Evolutionary conservation across 2,113 vertebrate species (phyloP), one percentile per base, ranked within the genome.

Genomic region (Thinocorus orbignyianus): DNA sequence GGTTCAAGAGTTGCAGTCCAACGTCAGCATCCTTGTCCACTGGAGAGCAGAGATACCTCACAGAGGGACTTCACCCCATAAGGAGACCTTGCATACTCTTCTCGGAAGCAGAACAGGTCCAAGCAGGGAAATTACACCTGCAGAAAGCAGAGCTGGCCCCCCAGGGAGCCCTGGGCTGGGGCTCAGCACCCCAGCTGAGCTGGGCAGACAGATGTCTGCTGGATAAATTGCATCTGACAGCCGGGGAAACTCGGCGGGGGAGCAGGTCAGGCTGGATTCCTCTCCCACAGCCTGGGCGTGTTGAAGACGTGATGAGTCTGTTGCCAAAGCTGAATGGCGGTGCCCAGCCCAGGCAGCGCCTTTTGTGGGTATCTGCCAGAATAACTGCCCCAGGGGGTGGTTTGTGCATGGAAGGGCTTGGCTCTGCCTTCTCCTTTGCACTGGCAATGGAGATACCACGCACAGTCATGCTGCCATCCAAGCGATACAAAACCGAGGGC

Each of bases 281-380:
- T 96, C 82, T 96, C 95, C 95, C 95, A 96, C 93, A 92, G 93
- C 90, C 88, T 93, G 89, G 96, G 96, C 1, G 91, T 95, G 96
- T 79, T 84, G 60, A 24, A 5, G n/a, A 72, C 11, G 5, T 51
- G 8, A 9, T 23, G 91, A 84, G 48, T 62, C 81, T 86, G 57
- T 69, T 91, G 95, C 90, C 90, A 87, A 92, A 76, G 62, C 81
- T 64, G 72, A 77, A 46, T 55, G 4, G 1, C 1, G 64, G 58
- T 81, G 85, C 85, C 86, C 86, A 69, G 93, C 93, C 92, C 90
- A 42, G 74, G 93, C 93, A 72, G 41, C 22, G 81, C 88, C 64
- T 93, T 23, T 54, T 6, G 10, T 77, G 68, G 77, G 58, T n/a
- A 54, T 24, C 9, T 77, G 79, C 71, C 74, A 85, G 55, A 68